Conservation (phyloP, 2,888 invertebrate species). For the Reticulitermes lucifugus region DNA sequence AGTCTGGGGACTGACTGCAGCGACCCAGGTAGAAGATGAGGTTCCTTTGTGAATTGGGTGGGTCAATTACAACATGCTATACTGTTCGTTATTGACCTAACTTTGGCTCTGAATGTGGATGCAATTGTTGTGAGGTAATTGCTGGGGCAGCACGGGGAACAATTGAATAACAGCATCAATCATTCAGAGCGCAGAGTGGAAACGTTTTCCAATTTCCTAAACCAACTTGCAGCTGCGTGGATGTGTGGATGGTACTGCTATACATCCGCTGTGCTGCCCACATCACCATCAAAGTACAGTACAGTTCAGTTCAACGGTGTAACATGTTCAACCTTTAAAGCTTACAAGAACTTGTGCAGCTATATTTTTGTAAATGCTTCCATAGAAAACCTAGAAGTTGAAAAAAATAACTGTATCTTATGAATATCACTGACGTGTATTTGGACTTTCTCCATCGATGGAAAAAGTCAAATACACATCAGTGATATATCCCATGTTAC, state of each 20-base stretch:
- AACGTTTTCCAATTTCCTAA: conserved; percentile 45
- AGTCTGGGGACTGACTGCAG: not conserved
- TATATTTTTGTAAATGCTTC: no score
- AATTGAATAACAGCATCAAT: conserved; percentile 47
- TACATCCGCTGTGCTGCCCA: not conserved
- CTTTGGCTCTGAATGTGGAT: conserved; percentile 40
- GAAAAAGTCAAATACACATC: no score
- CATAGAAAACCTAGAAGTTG: no score
- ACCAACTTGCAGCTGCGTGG: conserved; percentile 27
- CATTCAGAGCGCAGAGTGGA: conserved; percentile 43
- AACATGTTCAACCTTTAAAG: no score
- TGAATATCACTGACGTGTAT: no score
- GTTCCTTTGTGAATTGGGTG: conserved; percentile 28
- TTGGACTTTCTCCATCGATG: no score
- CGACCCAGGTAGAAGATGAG: not conserved
- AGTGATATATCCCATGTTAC: no score
- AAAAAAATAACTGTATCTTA: no score
- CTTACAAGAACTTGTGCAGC: no score
- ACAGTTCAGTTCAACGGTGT: not conserved
- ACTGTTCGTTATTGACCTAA: conserved; percentile 43
- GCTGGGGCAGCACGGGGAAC: conserved; percentile 39
- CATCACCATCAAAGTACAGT: not conserved
- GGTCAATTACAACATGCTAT: conserved; percentile 39
- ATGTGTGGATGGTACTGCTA: not conserved
- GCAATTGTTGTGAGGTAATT: conserved; percentile 43